Evolutionary conservation across 1,140 invertebrate species (phyloP), one percentile per base, ranked within the genome.

Genomic region (Drosophila nasuta): DNA sequence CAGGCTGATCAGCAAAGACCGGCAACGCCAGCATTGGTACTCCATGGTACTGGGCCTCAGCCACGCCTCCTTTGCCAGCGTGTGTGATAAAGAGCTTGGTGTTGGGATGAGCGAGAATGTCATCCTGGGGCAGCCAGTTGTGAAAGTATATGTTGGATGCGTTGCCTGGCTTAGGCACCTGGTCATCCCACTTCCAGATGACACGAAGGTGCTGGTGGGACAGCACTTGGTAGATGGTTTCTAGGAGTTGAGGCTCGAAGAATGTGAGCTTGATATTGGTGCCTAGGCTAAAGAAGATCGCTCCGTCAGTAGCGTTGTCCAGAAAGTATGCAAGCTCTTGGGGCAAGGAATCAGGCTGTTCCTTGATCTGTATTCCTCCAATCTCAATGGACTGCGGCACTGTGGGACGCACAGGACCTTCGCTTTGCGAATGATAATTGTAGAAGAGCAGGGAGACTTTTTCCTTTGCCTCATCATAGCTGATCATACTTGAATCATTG

Each of bases 251-350:
- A 0, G 70, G 56, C 1, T 92, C 79, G 13, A 94, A 80, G 11
- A 82, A 60, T 2, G 80, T 72, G 3, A 91, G 77, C 30, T 88
- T 89, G 0, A 94, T 69, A 57, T 93, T 94, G 4, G 93, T 93
- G 2, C 95, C 95, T 33, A 95, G 92, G 75, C 94, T 94, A 65
- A 95, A 93, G 60, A 94, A 94, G 49, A 95, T 93, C 10, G 94
- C 93, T 1, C 94, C 94, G 20, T 94, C 81, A 5, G 92, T 83
- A 6, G 78, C 72, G 10, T 90, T 81, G 41, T 93, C 93, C 17
- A 95, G 58, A 62, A 93, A 94, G 3, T 92, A 66, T 17, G 51
- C 49, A 7, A 78, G 77, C 73, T 93, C 91, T 45, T 80, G 28
- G 35, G 92, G 89, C 13, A 93, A 56, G 20, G 78, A 66, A 65